These are phyloP conservation scores for Achlya flavicornis DNA, from an alignment of 2,888 invertebrate genomes.

Conservation along the genomic window DNA sequence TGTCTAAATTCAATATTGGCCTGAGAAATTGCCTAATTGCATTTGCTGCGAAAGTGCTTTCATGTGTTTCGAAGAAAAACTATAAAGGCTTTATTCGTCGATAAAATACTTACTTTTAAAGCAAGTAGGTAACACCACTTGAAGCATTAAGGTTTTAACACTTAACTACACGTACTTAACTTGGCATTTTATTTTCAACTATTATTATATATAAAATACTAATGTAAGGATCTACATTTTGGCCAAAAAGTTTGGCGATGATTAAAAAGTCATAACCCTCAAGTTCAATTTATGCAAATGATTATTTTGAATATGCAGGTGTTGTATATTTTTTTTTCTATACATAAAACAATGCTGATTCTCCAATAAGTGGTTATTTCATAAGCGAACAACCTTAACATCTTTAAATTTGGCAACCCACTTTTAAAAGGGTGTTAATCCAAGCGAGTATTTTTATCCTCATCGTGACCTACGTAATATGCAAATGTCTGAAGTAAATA, in stretches of 20 bases:
- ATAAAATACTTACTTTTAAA: no score
- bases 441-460: slow-evolving; percentile 4
- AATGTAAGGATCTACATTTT: no score
- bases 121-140: neutral
- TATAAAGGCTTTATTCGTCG: neutral
- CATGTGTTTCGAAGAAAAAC: neutral
- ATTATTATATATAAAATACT: no score
- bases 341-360: neutral
- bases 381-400: slow-evolving; percentile 6
- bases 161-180: neutral
- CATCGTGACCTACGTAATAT: slow-evolving; percentile 7
- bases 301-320: no score
- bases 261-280: no score
- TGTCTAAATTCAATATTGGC: slow-evolving; percentile 1
- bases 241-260: no score
- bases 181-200: neutral
- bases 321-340: neutral
- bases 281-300: no score
- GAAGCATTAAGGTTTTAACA: neutral
- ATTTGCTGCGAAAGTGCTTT: neutral
- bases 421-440: neutral
- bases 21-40: neutral
- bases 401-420: slow-evolving; percentile 1
- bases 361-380: neutral
- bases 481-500: neutral